phyloP scores from a whole-genome alignment of 2,113 vertebrate genomes.

The Strix aluco region DNA sequence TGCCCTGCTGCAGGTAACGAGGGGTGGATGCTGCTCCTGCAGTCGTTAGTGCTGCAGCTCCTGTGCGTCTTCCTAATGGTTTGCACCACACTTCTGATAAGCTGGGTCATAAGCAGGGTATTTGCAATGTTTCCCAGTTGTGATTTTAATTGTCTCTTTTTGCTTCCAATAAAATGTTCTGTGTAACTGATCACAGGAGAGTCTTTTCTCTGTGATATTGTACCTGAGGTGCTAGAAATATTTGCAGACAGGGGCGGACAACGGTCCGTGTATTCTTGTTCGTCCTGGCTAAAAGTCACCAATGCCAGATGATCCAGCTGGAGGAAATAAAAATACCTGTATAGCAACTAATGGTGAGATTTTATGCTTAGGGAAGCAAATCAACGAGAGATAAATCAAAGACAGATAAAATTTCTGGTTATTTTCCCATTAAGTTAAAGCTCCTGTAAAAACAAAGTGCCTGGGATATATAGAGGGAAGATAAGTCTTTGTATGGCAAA shows the following conservation, averaged over 20 bases:
- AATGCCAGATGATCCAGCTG: neutral
- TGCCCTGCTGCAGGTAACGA: neutral
- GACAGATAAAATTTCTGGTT: neutral
- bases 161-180: neutral
- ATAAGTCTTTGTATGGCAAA: neutral
- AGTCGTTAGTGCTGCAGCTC: fast-evolving
- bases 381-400: neutral
- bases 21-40: neutral
- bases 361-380: neutral
- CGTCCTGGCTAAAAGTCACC: neutral
- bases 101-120: neutral
- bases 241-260: fast-evolving
- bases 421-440: neutral
- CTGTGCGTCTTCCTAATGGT: neutral
- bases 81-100: neutral
- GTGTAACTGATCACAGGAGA: fast-evolving
- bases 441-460: neutral
- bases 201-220: fast-evolving
- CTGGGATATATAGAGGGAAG: neutral
- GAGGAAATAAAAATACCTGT: neutral
- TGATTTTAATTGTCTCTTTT: neutral
- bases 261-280: neutral
- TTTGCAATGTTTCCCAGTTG: neutral
- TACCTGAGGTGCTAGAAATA: neutral
- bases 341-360: neutral